Percentiles rank a stretch among this genome's conserved stretches.
Evolutionary conservation across 2,888 invertebrate genomes (phyloP).

Genomic region (Cepaea hortensis): DNA sequence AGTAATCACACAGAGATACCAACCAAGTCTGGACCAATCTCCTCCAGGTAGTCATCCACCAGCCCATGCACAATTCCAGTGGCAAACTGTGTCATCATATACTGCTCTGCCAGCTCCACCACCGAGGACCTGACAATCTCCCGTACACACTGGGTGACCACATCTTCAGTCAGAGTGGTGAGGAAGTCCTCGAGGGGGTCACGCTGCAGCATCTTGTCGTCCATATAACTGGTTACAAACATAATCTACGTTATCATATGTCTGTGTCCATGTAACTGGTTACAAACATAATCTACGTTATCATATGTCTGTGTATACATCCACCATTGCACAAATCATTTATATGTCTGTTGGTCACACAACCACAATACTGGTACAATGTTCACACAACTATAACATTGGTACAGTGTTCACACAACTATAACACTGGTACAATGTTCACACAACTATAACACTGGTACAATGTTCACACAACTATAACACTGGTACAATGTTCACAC

Average conservation of each 20-base stretch:
- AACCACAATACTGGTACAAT: background rate
- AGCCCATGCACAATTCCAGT: constrained; percentile 57
- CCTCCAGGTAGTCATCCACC: constrained; percentile 58
- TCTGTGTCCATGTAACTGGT: constrained; percentile 57
- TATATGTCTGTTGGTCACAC: background rate
- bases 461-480: no score
- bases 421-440: no score
- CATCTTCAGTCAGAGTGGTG: constrained; percentile 59
- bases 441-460: no score
- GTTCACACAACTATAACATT: background rate
- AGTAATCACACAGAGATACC: constrained; percentile 5
- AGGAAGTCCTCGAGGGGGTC: constrained; percentile 65
- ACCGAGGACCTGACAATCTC: constrained; percentile 62
- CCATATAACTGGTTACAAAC: constrained; percentile 58
- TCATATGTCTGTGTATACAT: background rate
- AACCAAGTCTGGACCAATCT: constrained; percentile 61
- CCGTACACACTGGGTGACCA: constrained; percentile 54
- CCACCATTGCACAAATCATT: background rate
- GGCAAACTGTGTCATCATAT: constrained; percentile 56
- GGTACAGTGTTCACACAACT: no score
- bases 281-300: background rate
- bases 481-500: no score
- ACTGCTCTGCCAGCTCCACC: constrained; percentile 59
- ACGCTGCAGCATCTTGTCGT: constrained; percentile 50
- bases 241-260: background rate